phyloP scores from a whole-genome alignment of 2,113 vertebrate species.

The Spermophilus dauricus region DNA sequence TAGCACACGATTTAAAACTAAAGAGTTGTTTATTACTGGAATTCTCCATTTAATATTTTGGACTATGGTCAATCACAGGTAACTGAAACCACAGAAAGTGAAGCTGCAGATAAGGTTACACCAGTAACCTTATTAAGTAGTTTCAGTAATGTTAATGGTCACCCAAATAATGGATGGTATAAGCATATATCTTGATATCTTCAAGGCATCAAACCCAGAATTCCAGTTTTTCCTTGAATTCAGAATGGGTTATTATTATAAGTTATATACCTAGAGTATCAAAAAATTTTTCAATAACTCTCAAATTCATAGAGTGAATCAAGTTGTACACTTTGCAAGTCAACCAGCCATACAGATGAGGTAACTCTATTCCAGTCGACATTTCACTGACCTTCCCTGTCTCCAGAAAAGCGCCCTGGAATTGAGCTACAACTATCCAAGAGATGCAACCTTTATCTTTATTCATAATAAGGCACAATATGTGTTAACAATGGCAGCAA shows the following conservation, averaged over 20 bases:
- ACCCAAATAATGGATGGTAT: background rate
- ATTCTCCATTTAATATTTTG: background rate
- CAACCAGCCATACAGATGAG: background rate
- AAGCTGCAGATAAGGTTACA: background rate
- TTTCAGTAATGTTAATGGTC: constrained; percentile 38
- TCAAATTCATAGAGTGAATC: background rate
- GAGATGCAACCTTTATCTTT: background rate
- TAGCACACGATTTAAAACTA: background rate
- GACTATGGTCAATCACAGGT: background rate
- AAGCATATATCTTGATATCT: background rate
- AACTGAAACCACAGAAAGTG: background rate
- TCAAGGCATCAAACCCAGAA: background rate
- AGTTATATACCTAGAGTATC: background rate
- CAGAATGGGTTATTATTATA: background rate
- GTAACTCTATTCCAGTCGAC: background rate
- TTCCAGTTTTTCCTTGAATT: constrained; percentile 17
- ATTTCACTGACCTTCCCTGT: background rate
- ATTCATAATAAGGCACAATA: background rate
- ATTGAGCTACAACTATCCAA: background rate
- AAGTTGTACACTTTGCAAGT: background rate
- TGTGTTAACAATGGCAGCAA: background rate
- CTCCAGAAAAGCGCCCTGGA: background rate
- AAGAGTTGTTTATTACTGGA: background rate
- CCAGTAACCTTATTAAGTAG: background rate
- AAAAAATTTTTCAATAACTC: background rate